Conservation (phyloP, 1,140 invertebrate genomes). For the Catajapyx aquilonaris region DNA sequence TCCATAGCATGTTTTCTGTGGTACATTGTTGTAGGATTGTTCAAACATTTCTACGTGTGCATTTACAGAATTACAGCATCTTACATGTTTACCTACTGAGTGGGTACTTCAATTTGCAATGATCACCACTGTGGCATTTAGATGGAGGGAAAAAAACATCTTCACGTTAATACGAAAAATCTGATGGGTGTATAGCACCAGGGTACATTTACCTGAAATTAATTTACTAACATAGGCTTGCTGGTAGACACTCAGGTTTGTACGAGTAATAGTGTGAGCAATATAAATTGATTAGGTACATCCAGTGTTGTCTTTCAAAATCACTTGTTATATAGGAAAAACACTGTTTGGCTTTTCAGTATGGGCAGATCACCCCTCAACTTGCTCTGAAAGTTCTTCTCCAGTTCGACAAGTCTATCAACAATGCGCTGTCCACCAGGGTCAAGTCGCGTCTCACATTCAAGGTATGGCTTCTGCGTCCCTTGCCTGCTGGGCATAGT, state of each 20-base stretch:
- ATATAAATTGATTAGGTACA: background rate
- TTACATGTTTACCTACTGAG: no score
- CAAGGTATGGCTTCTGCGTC: conserved; percentile 39
- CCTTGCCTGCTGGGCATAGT: background rate
- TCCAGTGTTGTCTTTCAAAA: background rate
- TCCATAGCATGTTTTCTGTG: no score
- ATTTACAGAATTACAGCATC: no score
- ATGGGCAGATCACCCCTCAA: conserved; percentile 83
- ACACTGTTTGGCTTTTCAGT: conserved; percentile 38
- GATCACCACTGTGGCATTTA: no score
- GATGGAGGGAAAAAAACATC: no score
- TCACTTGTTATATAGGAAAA: background rate
- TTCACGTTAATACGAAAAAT: conserved; percentile 2
- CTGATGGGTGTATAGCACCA: conserved; percentile 4
- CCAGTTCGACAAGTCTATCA: conserved; percentile 95
- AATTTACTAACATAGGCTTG: conserved; percentile 3
- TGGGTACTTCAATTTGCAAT: no score
- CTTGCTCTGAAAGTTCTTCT: conserved; percentile 79
- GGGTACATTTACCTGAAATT: background rate
- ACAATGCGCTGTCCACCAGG: conserved; percentile 72
- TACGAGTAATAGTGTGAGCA: conserved; percentile 1
- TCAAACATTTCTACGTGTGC: no score
- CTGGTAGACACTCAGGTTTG: conserved; percentile 6
- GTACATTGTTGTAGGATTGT: no score
- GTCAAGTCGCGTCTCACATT: conserved; percentile 85